Conservation (phyloP, 2,797 vertebrate species). For the Macropus fuliginosus region DNA sequence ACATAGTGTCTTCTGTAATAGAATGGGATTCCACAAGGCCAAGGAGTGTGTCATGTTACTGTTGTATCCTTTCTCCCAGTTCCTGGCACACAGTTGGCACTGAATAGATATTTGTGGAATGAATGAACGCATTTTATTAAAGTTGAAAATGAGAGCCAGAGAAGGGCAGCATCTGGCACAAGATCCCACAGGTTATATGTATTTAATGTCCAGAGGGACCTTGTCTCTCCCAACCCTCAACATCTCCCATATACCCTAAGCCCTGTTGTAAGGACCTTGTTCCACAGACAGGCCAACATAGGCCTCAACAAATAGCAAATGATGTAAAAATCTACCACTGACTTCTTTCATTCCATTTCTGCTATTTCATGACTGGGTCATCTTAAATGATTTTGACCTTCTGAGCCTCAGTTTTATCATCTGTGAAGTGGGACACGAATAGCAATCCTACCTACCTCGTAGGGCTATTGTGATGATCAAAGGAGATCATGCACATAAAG, state of each 20-base stretch:
- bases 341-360: background rate
- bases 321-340: background rate
- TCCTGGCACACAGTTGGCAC: background rate
- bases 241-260: background rate
- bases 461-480: accelerated
- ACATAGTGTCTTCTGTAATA: background rate
- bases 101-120: background rate
- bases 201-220: background rate
- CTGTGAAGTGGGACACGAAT: background rate
- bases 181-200: background rate
- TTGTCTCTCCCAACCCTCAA: background rate
- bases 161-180: background rate
- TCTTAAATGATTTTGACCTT: background rate
- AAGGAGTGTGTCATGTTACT: background rate
- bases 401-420: background rate
- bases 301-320: background rate
- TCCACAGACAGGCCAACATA: background rate
- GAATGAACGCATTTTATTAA: background rate
- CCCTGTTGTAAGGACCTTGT: background rate
- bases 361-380: background rate
- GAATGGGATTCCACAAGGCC: background rate
- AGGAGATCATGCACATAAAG: background rate
- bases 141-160: background rate
- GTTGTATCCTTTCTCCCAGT: background rate
- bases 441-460: too few relatives aligned